Conservation (phyloP, 2,888 invertebrate genomes). For the Icerya purchasi region DNA sequence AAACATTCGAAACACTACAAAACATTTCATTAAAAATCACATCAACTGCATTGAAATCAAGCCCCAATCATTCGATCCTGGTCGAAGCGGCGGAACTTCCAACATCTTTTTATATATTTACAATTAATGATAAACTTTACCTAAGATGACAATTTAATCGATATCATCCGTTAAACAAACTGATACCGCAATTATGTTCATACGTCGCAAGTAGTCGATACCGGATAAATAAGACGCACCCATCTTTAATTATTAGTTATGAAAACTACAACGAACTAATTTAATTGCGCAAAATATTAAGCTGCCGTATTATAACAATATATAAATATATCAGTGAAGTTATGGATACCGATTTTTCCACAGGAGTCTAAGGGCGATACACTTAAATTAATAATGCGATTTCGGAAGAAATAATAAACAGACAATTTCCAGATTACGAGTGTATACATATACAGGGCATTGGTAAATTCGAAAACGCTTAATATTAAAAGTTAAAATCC, state of each 20-base stretch:
- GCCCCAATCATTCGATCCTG: background rate
- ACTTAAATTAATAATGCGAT: background rate
- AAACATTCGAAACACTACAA: background rate
- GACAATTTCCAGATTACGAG: background rate
- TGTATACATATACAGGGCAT: background rate
- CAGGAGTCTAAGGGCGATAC: background rate
- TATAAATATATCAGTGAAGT: background rate
- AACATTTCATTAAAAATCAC: background rate
- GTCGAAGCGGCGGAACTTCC: background rate
- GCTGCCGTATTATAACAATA: background rate
- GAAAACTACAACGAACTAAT: background rate
- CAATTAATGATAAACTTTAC: background rate
- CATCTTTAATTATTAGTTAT: background rate
- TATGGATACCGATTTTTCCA: background rate
- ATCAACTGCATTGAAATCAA: background rate
- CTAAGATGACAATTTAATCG: background rate
- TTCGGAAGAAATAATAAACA: background rate
- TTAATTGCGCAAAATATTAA: background rate
- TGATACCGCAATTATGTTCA: background rate
- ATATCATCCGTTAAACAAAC: background rate
- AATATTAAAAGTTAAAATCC: background rate
- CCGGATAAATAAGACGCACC: background rate
- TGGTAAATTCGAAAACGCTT: background rate
- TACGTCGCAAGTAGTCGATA: background rate
- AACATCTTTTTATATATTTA: background rate